phyloP scores from a whole-genome alignment of 2,888 invertebrate species.

The Spodoptera picta region DNA sequence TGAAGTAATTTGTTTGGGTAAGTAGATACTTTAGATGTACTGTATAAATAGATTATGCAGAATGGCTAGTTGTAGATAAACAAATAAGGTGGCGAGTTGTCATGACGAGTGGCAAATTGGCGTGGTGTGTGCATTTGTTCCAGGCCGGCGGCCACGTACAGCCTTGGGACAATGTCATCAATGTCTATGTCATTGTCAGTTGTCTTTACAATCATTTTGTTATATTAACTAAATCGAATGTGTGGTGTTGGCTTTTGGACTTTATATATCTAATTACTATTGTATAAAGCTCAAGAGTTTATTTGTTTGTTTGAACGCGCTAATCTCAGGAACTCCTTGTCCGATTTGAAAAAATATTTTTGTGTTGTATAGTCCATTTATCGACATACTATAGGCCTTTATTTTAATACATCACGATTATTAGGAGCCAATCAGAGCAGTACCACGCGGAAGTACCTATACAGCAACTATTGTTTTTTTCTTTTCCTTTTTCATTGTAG shows the following conservation, averaged over 20 bases:
- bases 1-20: neutral
- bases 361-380: too few species aligned
- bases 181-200: slow-evolving; percentile 76
- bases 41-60: slow-evolving; percentile 1
- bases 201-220: slow-evolving; percentile 56
- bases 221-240: slow-evolving; percentile 19
- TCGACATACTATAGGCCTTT: too few species aligned
- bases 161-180: slow-evolving; percentile 69
- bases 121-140: slow-evolving; percentile 80
- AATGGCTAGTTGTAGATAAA: slow-evolving; percentile 56
- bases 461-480: neutral
- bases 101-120: slow-evolving; percentile 82
- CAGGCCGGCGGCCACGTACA: slow-evolving; percentile 70
- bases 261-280: too few species aligned
- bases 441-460: too few species aligned
- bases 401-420: too few species aligned
- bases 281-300: too few species aligned
- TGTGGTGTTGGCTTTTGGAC: too few species aligned
- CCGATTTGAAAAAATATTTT: too few species aligned
- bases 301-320: too few species aligned
- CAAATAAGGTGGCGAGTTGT: slow-evolving; percentile 73
- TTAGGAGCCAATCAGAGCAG: too few species aligned
- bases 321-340: too few species aligned
- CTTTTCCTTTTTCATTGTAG: neutral
- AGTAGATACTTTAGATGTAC: neutral